These are phyloP conservation scores for Caenorhabditis virilis DNA, from an alignment of 2,888 invertebrate species.

Conservation along the genomic window DNA sequence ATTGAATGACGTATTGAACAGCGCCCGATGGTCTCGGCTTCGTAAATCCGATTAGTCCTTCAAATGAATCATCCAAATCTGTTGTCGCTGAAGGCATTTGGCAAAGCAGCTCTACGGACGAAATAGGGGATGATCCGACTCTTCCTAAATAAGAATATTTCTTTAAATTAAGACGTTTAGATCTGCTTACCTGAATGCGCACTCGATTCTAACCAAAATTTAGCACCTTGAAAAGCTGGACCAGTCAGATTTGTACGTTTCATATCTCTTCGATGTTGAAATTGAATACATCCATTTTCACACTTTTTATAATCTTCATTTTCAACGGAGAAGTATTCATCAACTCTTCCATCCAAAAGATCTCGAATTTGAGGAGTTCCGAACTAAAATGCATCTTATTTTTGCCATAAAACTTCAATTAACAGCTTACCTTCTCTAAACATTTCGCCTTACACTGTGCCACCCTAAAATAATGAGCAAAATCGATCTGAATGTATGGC, in stretches of 20 bases:
- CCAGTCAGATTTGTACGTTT: conserved; percentile 41
- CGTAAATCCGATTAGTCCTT: conserved; percentile 43
- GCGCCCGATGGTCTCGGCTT: conserved; percentile 41
- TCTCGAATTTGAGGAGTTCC: conserved; percentile 48
- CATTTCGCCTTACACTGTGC: conserved; percentile 66
- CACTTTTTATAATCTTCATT: conserved; percentile 43
- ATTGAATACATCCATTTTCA: conserved; percentile 53
- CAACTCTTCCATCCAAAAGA: conserved; percentile 37
- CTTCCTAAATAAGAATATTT: conserved; percentile 28
- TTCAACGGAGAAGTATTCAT: conserved; percentile 40
- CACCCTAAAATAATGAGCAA: conserved; percentile 58
- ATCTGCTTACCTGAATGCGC: conserved; percentile 35
- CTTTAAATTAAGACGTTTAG: not conserved
- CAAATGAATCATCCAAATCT: conserved; percentile 48
- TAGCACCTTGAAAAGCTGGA: conserved; percentile 44
- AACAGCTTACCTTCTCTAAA: conserved; percentile 57
- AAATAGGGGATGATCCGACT: conserved; percentile 49
- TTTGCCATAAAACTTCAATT: too few species aligned
- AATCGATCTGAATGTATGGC: conserved; percentile 66
- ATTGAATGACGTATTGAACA: conserved; percentile 49
- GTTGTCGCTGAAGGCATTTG: conserved; percentile 50
- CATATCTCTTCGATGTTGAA: conserved; percentile 31
- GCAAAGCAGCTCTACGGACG: conserved; percentile 52
- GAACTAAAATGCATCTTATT: conserved; percentile 6
- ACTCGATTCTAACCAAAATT: conserved; percentile 49